Evolutionary conservation across 2,888 invertebrate genomes (phyloP).

Genomic region (Ceratothoa steindachneri): DNA sequence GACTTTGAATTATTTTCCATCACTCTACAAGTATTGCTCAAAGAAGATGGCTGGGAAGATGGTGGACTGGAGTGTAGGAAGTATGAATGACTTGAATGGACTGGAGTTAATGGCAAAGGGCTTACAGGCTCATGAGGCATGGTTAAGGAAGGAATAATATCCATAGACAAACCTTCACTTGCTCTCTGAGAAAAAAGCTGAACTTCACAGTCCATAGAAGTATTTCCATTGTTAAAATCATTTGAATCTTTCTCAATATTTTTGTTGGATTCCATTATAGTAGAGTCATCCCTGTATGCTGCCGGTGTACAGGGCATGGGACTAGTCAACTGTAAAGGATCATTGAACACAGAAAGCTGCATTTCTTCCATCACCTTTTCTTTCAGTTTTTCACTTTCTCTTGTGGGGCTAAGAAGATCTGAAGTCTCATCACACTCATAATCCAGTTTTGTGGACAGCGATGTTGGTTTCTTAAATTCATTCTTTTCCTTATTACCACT

Average conservation of each 20-base stretch:
- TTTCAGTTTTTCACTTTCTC: background rate
- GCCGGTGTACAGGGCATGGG: slow-evolving; percentile 45
- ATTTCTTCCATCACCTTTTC: background rate
- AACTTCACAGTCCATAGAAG: background rate
- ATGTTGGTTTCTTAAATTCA: background rate
- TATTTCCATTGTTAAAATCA: background rate
- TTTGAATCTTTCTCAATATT: background rate
- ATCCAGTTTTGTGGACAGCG: background rate
- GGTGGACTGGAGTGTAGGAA: slow-evolving; percentile 15
- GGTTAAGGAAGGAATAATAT: background rate
- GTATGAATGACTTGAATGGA: slow-evolving; percentile 13
- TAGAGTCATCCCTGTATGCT: slow-evolving; percentile 30
- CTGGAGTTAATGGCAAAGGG: slow-evolving; percentile 41
- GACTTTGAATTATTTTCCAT: background rate
- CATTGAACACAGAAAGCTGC: background rate
- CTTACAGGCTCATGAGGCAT: slow-evolving; percentile 25
- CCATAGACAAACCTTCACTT: background rate
- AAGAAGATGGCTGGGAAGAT: slow-evolving; percentile 36
- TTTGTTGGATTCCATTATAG: background rate
- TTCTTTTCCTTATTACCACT: background rate
- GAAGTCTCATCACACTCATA: background rate
- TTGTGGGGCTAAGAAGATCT: background rate
- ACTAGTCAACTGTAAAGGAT: slow-evolving; percentile 22
- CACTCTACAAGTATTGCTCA: background rate
- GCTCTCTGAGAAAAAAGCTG: background rate